Evolutionary conservation across 2,113 vertebrate genomes (phyloP).

Genomic region (Chamaea fasciata): DNA sequence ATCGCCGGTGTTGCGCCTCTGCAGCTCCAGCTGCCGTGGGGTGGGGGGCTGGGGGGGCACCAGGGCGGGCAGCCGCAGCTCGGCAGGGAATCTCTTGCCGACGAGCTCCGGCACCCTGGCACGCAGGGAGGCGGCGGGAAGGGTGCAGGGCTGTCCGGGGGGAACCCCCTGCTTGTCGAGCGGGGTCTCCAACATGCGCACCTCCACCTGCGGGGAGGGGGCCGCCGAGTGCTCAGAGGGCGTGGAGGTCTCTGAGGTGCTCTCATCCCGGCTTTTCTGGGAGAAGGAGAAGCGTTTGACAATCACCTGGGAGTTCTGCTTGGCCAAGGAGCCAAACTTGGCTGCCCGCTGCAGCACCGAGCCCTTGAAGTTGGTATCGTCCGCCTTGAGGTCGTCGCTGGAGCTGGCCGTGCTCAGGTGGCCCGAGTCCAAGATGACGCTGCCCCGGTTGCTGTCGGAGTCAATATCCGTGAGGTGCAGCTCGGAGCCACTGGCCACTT

Average conservation of each 20-base stretch:
- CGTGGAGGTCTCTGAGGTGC: conserved; percentile 77
- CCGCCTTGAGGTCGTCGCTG: conserved; percentile 80
- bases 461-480: conserved; percentile 82
- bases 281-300: conserved; percentile 84
- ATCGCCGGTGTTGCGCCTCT: conserved; percentile 89
- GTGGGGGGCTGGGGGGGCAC: conserved; percentile 74
- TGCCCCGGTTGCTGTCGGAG: conserved; percentile 79
- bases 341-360: conserved; percentile 87
- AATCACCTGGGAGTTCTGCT: conserved; percentile 81
- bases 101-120: conserved; percentile 79
- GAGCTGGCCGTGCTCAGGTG: conserved; percentile 78
- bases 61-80: conserved; percentile 80
- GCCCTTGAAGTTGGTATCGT: conserved; percentile 75
- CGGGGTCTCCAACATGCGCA: conserved; percentile 67
- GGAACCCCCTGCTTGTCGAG: conserved; percentile 58
- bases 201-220: conserved; percentile 78
- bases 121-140: neutral
- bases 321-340: conserved; percentile 85
- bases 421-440: conserved; percentile 72
- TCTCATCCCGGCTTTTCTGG: conserved; percentile 79
- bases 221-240: conserved; percentile 76
- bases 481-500: conserved; percentile 85
- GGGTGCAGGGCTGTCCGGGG: neutral
- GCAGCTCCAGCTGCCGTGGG: conserved; percentile 85
- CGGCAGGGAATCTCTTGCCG: conserved; percentile 78